phyloP scores from a whole-genome alignment of 2,888 invertebrate genomes.

The Micropterix aruncella region DNA sequence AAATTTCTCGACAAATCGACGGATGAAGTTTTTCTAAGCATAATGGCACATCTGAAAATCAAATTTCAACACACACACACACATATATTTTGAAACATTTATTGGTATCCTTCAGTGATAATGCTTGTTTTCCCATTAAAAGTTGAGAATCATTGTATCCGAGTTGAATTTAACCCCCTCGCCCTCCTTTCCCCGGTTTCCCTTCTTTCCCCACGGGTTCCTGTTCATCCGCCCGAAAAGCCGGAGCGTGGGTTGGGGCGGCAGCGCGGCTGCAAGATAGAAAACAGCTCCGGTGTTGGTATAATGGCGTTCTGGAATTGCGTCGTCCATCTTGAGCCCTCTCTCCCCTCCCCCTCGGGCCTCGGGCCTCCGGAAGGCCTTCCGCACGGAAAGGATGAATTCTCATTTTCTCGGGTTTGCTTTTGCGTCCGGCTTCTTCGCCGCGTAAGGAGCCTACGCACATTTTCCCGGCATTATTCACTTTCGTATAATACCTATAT shows the following conservation, averaged over 20 bases:
- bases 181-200: constrained; percentile 10
- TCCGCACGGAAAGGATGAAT: constrained; percentile 39
- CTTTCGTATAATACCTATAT: no score
- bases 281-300: constrained; percentile 51
- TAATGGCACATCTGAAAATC: no score
- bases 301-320: constrained; percentile 60
- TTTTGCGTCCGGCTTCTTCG: constrained; percentile 27
- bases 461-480: no score
- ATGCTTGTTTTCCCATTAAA: no score
- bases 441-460: constrained; percentile 5
- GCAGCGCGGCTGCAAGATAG: constrained; percentile 37
- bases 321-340: constrained; percentile 51
- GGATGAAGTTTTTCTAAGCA: no score
- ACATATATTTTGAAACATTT: no score
- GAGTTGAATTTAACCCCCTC: no score
- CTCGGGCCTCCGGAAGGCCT: constrained; percentile 16
- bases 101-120: no score
- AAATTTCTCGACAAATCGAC: no score
- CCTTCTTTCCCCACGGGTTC: constrained; percentile 14
- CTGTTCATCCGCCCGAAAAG: constrained; percentile 12
- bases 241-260: constrained; percentile 17
- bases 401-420: constrained; percentile 40
- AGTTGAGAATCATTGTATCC: no score
- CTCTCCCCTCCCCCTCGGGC: constrained; percentile 19
- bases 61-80: no score